Evolutionary conservation across 2,113 vertebrate genomes (phyloP).

Genomic region (Myocastor coypus): DNA sequence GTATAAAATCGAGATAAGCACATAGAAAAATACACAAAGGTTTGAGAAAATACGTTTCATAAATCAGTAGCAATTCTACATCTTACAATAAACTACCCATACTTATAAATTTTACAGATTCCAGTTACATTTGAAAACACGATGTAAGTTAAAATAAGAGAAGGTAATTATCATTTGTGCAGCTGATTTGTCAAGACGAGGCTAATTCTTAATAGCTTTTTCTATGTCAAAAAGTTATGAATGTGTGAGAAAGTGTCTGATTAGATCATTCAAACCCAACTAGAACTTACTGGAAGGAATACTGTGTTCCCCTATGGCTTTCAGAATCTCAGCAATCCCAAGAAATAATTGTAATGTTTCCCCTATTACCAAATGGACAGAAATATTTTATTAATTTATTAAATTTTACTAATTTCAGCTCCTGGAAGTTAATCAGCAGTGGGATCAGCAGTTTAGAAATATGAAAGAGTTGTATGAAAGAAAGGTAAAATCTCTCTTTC

Average conservation of each 20-base stretch:
- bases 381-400: constrained; percentile 11
- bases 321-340: background rate
- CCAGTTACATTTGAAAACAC: background rate
- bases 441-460: constrained; percentile 87
- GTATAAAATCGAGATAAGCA: background rate
- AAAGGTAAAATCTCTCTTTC: constrained; percentile 82
- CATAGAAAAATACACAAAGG: background rate
- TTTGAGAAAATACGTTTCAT: background rate
- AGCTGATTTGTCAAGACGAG: background rate
- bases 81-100: background rate
- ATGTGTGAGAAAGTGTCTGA: background rate
- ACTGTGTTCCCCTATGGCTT: background rate
- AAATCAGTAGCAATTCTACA: background rate
- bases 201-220: background rate
- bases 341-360: background rate
- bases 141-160: constrained; percentile 1
- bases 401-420: constrained; percentile 85
- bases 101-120: background rate
- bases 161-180: background rate
- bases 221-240: background rate
- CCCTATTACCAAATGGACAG: background rate
- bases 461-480: constrained; percentile 87
- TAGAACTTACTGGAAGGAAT: background rate
- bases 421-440: constrained; percentile 88
- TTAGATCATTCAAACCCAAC: background rate